Conservation (phyloP, 2,888 invertebrate species). For the Drosophila meridionalis region DNA sequence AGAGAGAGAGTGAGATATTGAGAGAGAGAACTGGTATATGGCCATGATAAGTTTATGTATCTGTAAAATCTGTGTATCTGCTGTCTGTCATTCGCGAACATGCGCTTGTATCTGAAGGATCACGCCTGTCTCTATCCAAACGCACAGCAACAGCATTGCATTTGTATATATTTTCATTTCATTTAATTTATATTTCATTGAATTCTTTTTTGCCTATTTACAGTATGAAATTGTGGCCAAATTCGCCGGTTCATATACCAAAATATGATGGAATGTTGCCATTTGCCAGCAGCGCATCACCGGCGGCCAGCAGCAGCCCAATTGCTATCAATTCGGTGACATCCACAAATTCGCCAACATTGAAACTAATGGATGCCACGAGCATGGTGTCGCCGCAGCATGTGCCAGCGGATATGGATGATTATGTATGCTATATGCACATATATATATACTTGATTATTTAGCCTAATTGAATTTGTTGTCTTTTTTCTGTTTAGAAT, state of each 20-base stretch:
- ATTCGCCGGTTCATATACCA: constrained; percentile 85
- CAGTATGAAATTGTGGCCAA: constrained; percentile 85
- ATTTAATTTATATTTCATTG: not conserved
- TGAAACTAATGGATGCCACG: constrained; percentile 84
- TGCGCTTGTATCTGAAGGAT: constrained; percentile 77
- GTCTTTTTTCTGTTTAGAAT: constrained; percentile 78
- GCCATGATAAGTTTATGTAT: constrained; percentile 15
- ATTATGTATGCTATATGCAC: constrained; percentile 79
- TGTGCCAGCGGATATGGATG: constrained; percentile 81
- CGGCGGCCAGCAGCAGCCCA: constrained; percentile 82
- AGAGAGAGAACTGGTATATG: constrained; percentile 13
- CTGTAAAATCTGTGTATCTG: constrained; percentile 37
- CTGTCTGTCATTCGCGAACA: constrained; percentile 65
- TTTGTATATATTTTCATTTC: constrained; percentile 44
- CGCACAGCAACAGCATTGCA: constrained; percentile 33
- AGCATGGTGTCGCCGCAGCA: constrained; percentile 84
- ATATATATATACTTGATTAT: not conserved
- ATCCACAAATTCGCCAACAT: constrained; percentile 84
- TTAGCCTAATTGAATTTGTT: constrained; percentile 14
- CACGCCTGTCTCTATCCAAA: constrained; percentile 38
- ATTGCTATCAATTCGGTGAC: constrained; percentile 85
- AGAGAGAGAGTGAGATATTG: not conserved
- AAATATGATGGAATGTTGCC: constrained; percentile 85
- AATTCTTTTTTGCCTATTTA: constrained; percentile 13
- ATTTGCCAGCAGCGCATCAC: constrained; percentile 79